Conservation (phyloP, 2,113 vertebrate genomes). For the Hippopotamus amphibius region DNA sequence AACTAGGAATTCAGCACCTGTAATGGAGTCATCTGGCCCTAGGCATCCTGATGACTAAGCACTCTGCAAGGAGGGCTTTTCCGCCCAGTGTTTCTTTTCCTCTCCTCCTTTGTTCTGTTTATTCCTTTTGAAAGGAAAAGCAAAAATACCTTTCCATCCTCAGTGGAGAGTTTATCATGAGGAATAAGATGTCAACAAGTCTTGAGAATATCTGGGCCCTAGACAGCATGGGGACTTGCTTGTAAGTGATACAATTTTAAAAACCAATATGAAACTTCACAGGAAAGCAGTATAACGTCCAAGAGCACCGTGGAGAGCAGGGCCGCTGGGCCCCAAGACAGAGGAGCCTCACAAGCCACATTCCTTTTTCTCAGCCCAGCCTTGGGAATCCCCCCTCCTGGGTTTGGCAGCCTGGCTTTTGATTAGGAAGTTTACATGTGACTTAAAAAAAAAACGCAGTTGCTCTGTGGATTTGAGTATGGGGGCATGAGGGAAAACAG, state of each 20-base stretch:
- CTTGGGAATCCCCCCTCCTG: background rate
- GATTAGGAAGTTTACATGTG: constrained; percentile 26
- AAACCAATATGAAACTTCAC: background rate
- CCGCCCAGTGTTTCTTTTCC: background rate
- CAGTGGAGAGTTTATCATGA: background rate
- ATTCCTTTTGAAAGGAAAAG: constrained; percentile 34
- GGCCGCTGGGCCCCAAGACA: background rate
- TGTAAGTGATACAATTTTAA: constrained; percentile 54
- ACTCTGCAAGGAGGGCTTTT: background rate
- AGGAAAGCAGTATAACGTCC: constrained; percentile 12
- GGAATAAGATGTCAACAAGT: constrained; percentile 57
- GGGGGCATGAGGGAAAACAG: background rate
- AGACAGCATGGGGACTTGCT: background rate
- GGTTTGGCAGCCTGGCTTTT: constrained; percentile 1
- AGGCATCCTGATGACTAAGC: background rate
- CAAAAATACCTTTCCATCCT: constrained; percentile 25
- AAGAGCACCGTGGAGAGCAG: background rate
- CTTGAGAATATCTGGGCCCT: background rate
- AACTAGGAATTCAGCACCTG: background rate
- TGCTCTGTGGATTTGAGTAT: background rate
- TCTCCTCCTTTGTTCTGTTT: constrained; percentile 5
- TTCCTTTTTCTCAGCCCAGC: background rate
- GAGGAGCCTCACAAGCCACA: background rate
- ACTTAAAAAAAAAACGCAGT: constrained; percentile 1
- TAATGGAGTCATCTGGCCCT: background rate